A percentile compares a stretch with the other conserved stretches of the same genome.
phyloP scores from a whole-genome alignment of 2,888 invertebrate species.

The Lepidochrysops patricia region DNA sequence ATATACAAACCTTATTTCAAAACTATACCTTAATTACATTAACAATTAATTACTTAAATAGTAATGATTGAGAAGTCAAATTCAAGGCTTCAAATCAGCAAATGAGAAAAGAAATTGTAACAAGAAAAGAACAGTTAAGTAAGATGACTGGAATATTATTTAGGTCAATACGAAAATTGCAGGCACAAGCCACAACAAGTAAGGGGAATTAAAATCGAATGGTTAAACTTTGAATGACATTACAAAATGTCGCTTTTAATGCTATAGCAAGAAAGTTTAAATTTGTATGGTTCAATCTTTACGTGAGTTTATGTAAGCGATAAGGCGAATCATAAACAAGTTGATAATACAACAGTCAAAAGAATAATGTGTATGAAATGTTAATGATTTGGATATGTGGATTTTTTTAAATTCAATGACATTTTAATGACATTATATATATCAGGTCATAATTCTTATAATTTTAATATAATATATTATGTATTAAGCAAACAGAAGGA shows the following conservation, averaged over 20 bases:
- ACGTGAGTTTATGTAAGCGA: no score
- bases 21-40: no score
- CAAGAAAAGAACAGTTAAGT: background rate
- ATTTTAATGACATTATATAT: no score
- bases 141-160: slow-evolving; percentile 1
- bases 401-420: no score
- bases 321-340: background rate
- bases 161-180: slow-evolving; percentile 3
- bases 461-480: no score
- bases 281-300: no score
- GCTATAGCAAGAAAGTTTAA: background rate
- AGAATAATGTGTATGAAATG: background rate
- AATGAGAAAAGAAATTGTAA: background rate
- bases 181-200: background rate
- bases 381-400: background rate
- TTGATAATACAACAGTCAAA: background rate
- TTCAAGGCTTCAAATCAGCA: background rate
- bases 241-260: background rate
- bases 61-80: background rate
- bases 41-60: background rate
- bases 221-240: background rate
- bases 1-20: no score
- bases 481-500: no score
- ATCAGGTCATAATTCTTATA: no score
- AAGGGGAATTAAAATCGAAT: background rate